Base-by-base conservation (phyloP, 2,888 invertebrate genomes). In the Podabrus alpinus region DNA sequence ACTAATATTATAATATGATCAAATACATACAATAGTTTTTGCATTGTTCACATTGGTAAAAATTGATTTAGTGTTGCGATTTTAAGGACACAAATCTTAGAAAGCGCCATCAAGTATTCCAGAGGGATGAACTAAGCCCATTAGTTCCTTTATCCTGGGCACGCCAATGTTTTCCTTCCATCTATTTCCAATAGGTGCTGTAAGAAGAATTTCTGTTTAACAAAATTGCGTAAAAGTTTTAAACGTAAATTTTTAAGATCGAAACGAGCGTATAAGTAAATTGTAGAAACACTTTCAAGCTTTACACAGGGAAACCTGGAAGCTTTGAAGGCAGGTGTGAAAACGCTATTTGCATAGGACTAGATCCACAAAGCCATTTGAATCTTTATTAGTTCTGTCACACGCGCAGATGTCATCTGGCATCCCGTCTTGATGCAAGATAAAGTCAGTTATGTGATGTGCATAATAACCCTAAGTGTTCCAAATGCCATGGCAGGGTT, bases 331-430 rank as follows among this genome's bases (percentile, higher is more conserved):
- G 73, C 69, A 73, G 73, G 73, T 73, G 73, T 29, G 69, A 73
- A 73, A 68, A 66, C 59, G 73, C 16, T 73, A 73, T 73, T 73
- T 73, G 73, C 73, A 73, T 73, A 69, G 69, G 73, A 73, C 69
- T 73, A 59, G 25, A 69, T 73, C 69, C 69, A 69, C 69, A 66
- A 66, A 59, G 69, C 71, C 21, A 59, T 72, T 66, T 61, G 72
- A 64, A 72, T 72, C 72, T 72, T 69, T 73, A 72, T 72, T 72
- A 69, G 72, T 69, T 75, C 69, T 75, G 67, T 73, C 69, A 71
- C 69, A 68, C 67, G 61, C 71, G 71, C 70, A 68, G 68, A 68
- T 69, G 76, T 62, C 72, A 68, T 68, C 67, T 67, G 25, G 66
- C 71, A 62, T 71, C 70, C 62, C 66, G 70, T 71, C 70, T 67